Evolutionary conservation across 2,888 invertebrate genomes (phyloP), one percentile per base, ranked within the genome.

Genomic region (Ormia ochracea): DNA sequence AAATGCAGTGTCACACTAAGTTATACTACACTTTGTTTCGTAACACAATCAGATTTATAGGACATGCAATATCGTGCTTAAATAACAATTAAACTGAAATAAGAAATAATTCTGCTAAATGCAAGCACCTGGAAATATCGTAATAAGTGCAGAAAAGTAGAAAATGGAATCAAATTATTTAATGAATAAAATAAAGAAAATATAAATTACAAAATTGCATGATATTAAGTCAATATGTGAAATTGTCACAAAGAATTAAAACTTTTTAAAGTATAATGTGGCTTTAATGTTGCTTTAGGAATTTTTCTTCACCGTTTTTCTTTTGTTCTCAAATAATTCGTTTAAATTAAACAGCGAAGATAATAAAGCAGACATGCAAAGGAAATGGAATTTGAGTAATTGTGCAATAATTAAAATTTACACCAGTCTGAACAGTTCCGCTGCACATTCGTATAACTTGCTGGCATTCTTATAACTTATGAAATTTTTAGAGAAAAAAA

Each of bases 241-340:
- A 59, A 75, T 76, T 76, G 68, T 76, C 68, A 48, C 69, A 76
- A 45, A 45, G 68, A 69, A 61, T 61, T 66, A 76, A 63, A 52
- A 3, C 33, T n/a, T n/a, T n/a, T n/a, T n/a, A 23, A 61, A 76
- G 21, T 26, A 69, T 45, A 56, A 54, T 45, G 54, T 54, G 68
- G 59, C 61, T 61, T 61, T 61, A 54, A 45, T 50, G 54, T 26
- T 59, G 59, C n/a, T 38, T 38, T 12, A 26, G 17, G 17, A 2
- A 7, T 10, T 21, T 14, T 19, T 23, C 17, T 21, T 23, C 26
- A 43, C 45, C 43, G 26, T 61, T n/a, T n/a, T n/a, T n/a, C n/a
- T n/a, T n/a, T n/a, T n/a, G n/a, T n/a, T n/a, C n/a, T n/a, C n/a
- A 59, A 54, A 75, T 61, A 28, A 54, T 65, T 59, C 33, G 19